Conservation (phyloP, 2,113 vertebrate species). For the Jacana jacana region DNA sequence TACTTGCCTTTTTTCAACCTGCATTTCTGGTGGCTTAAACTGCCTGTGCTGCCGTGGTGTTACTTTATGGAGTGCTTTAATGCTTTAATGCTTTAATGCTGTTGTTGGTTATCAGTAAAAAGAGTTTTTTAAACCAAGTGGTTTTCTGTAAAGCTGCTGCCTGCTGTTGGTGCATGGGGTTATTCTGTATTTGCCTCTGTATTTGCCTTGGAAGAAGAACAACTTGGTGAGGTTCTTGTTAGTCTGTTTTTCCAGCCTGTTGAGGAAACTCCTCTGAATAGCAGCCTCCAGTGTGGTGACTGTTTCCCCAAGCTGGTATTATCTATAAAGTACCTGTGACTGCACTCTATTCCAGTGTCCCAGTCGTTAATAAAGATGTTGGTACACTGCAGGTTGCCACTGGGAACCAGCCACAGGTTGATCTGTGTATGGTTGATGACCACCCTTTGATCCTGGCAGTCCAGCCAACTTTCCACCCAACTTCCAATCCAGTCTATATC, state of each 20-base stretch:
- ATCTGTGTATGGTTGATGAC: background rate
- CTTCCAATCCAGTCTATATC: background rate
- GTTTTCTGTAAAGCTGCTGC: background rate
- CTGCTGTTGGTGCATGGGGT: background rate
- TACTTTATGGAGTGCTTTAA: too few relatives aligned
- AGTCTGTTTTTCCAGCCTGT: background rate
- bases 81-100: too few relatives aligned
- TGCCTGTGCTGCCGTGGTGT: background rate
- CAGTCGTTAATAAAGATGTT: background rate
- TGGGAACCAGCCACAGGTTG: background rate
- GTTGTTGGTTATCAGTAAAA: background rate
- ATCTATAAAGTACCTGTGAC: background rate
- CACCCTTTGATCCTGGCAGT: background rate
- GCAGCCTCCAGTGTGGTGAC: background rate
- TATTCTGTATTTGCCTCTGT: background rate
- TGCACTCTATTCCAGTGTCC: background rate
- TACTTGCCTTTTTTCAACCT: background rate
- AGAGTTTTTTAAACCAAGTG: background rate
- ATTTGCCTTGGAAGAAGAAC: background rate
- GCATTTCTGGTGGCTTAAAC: background rate
- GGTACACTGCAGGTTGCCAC: background rate
- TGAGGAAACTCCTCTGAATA: background rate
- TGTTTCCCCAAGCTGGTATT: background rate
- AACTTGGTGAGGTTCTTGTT: background rate
- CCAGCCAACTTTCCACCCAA: background rate